These are phyloP conservation scores for Drosophila merina DNA, from an alignment of 2,888 invertebrate genomes.

Conservation along the genomic window DNA sequence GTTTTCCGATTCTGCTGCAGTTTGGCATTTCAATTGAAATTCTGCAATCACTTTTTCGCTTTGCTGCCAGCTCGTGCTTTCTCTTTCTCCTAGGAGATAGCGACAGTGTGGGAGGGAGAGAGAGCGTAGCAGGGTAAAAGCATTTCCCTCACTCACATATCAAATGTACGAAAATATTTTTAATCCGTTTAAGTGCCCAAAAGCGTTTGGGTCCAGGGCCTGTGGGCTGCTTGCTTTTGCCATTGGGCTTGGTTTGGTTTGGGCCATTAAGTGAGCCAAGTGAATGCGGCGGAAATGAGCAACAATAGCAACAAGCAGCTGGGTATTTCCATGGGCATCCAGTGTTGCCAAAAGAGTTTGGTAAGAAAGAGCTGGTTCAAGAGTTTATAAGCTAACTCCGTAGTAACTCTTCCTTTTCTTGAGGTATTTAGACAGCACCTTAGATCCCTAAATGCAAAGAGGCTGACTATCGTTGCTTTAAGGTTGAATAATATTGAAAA, in stretches of 20 bases:
- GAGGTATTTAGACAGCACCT: no score
- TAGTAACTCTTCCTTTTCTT: no score
- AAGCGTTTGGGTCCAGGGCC: conserved; percentile 18
- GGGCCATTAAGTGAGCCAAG: conserved; percentile 76
- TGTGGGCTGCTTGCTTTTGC: conserved; percentile 4
- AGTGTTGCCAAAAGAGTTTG: background rate
- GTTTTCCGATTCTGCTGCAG: conserved; percentile 15
- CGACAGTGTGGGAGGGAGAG: background rate
- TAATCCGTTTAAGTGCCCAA: conserved; percentile 79
- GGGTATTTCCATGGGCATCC: conserved; percentile 26
- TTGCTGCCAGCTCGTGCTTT: conserved; percentile 14
- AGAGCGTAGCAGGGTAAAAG: conserved; percentile 24
- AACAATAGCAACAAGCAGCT: conserved; percentile 72
- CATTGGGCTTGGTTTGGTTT: conserved; percentile 49
- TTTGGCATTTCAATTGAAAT: conserved; percentile 35
- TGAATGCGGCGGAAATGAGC: conserved; percentile 78
- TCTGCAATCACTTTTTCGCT: conserved; percentile 46
- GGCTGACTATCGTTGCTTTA: no score
- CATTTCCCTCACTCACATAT: conserved; percentile 69
- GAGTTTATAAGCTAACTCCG: no score
- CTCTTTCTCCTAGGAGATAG: background rate
- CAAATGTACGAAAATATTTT: conserved; percentile 79
- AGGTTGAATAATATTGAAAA: no score
- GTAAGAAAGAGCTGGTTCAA: background rate
- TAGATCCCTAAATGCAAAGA: no score